These are phyloP conservation scores for Epinephelus malabaricus DNA, from an alignment of 2,797 vertebrate genomes.

Conservation along the genomic window DNA sequence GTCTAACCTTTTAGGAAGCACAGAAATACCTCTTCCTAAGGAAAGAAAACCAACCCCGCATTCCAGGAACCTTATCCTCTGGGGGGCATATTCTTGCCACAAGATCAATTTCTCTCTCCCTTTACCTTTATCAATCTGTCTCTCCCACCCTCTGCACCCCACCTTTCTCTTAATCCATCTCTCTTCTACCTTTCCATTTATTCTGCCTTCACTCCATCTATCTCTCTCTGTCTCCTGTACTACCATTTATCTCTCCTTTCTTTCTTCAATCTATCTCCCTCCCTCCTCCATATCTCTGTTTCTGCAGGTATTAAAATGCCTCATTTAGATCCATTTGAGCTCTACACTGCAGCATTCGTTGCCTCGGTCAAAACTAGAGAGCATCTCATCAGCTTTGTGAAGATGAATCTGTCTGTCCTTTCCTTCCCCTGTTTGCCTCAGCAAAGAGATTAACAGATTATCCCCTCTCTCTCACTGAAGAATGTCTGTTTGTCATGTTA, in stretches of 20 bases:
- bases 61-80: constrained; percentile 49
- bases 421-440: constrained; percentile 54
- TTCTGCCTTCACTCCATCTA: constrained; percentile 48
- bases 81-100: constrained; percentile 56
- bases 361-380: constrained; percentile 60
- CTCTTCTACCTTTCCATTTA: constrained; percentile 56
- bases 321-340: constrained; percentile 58
- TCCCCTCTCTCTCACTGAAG: constrained; percentile 39
- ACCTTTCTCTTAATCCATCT: constrained; percentile 54
- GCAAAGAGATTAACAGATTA: constrained; percentile 78
- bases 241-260: constrained; percentile 58
- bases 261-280: constrained; percentile 38
- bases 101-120: constrained; percentile 57
- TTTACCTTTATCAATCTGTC: constrained; percentile 70
- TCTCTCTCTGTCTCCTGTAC: constrained; percentile 57
- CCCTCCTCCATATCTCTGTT: constrained; percentile 39
- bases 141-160: constrained; percentile 32
- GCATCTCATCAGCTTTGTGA: constrained; percentile 69
- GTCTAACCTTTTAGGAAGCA: not conserved
- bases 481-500: constrained; percentile 72
- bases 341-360: constrained; percentile 22
- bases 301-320: constrained; percentile 62
- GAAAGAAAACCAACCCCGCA: constrained; percentile 38
- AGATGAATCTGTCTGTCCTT: constrained; percentile 67
- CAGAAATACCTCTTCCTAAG: constrained; percentile 30